These are phyloP conservation scores for Pheucticus melanocephalus DNA, from an alignment of 2,113 vertebrate species.

Conservation along the genomic window DNA sequence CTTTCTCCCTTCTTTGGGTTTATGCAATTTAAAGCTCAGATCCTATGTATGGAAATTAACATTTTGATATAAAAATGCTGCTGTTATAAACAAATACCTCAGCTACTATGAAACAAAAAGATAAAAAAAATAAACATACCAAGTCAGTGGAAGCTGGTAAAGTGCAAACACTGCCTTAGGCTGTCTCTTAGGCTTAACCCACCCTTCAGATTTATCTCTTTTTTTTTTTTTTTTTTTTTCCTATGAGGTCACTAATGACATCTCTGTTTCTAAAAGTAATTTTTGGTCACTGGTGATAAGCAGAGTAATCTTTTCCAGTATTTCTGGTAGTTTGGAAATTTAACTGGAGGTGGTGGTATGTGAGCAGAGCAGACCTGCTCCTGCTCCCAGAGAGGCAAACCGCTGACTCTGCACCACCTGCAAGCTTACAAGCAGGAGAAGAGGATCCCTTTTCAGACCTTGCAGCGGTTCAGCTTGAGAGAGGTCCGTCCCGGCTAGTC, in stretches of 20 bases:
- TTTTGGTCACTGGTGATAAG: constrained; percentile 59
- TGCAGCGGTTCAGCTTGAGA: too few relatives aligned
- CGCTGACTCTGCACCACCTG: accelerated
- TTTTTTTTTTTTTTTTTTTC: background rate
- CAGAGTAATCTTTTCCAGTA: constrained; percentile 30
- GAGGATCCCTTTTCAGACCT: background rate
- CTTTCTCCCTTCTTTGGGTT: background rate
- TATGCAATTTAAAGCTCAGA: background rate
- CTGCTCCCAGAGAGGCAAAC: accelerated
- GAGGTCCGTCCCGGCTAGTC: too few relatives aligned
- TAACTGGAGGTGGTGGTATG: background rate
- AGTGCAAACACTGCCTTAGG: constrained; percentile 27
- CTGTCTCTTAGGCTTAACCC: constrained; percentile 44
- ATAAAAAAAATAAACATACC: constrained; percentile 35
- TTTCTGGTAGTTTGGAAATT: constrained; percentile 23
- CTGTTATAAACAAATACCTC: background rate
- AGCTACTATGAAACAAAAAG: constrained; percentile 34
- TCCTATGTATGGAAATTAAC: background rate
- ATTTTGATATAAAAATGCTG: constrained; percentile 12
- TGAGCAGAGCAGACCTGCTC: background rate
- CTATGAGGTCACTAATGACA: constrained; percentile 43
- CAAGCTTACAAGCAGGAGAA: background rate
- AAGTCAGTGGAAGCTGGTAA: constrained; percentile 46
- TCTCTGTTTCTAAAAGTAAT: constrained; percentile 67
- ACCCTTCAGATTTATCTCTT: constrained; percentile 37